Percentiles rank a stretch among this genome's conserved stretches.
Conservation (phyloP, 2,888 invertebrate genomes). For the Catotricha subobsoleta region DNA sequence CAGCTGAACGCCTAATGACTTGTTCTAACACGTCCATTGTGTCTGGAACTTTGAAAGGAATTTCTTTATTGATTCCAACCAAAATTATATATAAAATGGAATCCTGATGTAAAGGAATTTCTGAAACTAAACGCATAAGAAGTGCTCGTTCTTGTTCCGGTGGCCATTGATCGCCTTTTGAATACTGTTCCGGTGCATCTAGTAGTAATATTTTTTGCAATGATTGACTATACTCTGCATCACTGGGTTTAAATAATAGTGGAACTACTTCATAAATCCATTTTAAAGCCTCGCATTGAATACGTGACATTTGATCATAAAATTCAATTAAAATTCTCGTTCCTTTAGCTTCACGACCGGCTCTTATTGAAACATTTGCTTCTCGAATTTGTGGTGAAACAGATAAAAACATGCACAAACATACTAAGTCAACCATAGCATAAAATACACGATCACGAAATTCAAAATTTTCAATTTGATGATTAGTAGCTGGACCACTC, state of each 20-base stretch:
- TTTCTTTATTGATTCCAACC: conserved; percentile 57
- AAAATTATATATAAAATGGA: conserved; percentile 65
- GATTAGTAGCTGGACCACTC: conserved; percentile 37
- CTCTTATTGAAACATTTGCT: conserved; percentile 36
- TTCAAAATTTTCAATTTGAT: conserved; percentile 42
- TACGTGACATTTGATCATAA: conserved; percentile 35
- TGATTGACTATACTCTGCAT: conserved; percentile 55
- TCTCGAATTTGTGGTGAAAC: conserved; percentile 54
- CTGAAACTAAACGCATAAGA: conserved; percentile 63
- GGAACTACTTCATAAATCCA: conserved; percentile 77
- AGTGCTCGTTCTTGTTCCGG: conserved; percentile 71
- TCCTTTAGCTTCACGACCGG: conserved; percentile 31
- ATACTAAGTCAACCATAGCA: conserved; percentile 67
- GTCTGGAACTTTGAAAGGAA: conserved; percentile 63
- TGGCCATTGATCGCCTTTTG: conserved; percentile 76
- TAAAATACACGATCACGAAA: conserved; percentile 69
- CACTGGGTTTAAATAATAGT: conserved; percentile 49
- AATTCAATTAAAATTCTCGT: conserved; percentile 23
- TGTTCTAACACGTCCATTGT: conserved; percentile 74
- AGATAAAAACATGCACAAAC: conserved; percentile 68
- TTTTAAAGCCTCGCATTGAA: conserved; percentile 70
- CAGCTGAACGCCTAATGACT: conserved; percentile 67
- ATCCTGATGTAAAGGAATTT: conserved; percentile 74
- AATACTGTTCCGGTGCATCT: conserved; percentile 62
- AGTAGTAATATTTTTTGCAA: conserved; percentile 63